Evolutionary conservation across 1,140 invertebrate genomes (phyloP).

Genomic region (Pemphigus obesinymphae): DNA sequence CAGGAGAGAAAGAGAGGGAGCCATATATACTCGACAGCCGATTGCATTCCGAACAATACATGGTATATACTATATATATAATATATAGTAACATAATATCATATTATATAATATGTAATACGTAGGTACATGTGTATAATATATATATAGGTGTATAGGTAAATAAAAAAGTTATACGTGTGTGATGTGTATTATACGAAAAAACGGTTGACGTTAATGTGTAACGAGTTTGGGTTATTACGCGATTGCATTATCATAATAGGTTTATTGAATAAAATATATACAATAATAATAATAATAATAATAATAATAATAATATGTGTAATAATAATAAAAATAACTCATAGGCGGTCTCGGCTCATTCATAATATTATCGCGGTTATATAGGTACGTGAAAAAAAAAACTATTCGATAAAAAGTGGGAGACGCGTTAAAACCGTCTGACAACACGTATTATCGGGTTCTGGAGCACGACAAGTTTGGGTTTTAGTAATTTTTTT

Average conservation of each 20-base stretch:
- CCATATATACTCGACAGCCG: background rate
- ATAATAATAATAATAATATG: background rate
- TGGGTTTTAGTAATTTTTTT: background rate
- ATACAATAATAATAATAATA: slow-evolving; percentile 12
- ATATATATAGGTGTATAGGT: background rate
- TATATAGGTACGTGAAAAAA: too few species aligned
- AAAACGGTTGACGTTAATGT: background rate
- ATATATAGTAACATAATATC: too few species aligned
- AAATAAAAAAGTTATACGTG: background rate
- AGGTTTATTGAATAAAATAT: slow-evolving; percentile 13
- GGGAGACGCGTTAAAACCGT: background rate
- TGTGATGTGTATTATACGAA: background rate
- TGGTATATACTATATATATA: background rate
- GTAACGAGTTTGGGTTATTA: slow-evolving; percentile 15
- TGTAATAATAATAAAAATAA: background rate
- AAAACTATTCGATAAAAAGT: background rate
- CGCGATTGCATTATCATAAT: slow-evolving; percentile 15
- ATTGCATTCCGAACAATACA: slow-evolving; percentile 30
- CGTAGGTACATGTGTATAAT: too few species aligned
- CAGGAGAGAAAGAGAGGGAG: background rate
- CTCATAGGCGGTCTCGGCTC: background rate
- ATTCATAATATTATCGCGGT: background rate
- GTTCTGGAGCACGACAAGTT: too few species aligned
- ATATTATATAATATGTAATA: too few species aligned
- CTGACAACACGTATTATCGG: background rate